Evolutionary conservation across 1,140 invertebrate genomes (phyloP), one percentile per base, ranked within the genome.

Genomic region (Phortica variegata): DNA sequence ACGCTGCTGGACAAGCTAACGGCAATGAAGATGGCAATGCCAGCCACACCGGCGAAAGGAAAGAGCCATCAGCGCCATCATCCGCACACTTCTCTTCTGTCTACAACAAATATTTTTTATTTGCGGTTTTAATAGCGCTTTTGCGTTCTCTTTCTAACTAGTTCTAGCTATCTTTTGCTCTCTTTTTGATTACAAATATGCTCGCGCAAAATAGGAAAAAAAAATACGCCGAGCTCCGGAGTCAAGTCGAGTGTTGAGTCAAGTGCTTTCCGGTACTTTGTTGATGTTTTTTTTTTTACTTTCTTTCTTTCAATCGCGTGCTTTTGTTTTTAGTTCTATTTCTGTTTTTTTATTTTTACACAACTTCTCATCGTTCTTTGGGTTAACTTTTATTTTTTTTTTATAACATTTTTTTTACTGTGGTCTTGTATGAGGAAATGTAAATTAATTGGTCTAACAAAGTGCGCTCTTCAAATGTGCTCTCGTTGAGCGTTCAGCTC

Each of bases 371-470:
- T n/a, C n/a, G n/a, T n/a, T n/a, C n/a, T n/a, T n/a, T n/a, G n/a
- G n/a, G n/a, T n/a, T n/a, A n/a, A n/a, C n/a, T n/a, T n/a, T n/a
- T n/a, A n/a, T n/a, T n/a, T 13, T 41, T 15, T 1, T 6, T 32
- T 36, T 43, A 40, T 26, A 8, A 8, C 13, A 34, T 52, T 48
- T 62, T 58, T 61, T 58, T 21, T 52, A 44, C 46, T 44, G 52
- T 46, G 60, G 50, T 68, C 49, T 26, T 26, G 23, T 62, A 63
- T 60, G 60, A 65, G 63, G 63, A 68, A 68, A 68, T 68, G 63
- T 68, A 68, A 68, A 68, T 68, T 68, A 68, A 68, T 68, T 68
- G 63, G 63, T 68, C 58, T 63, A 68, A 68, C 63, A 60, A 68
- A 68, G 63, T 68, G 63, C 63, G 68, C n/a, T n/a, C 63, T 68